A percentile compares a stretch with the other conserved stretches of the same genome.
Evolutionary conservation across 2,888 invertebrate species (phyloP).

Genomic region (Drosophila falleni): DNA sequence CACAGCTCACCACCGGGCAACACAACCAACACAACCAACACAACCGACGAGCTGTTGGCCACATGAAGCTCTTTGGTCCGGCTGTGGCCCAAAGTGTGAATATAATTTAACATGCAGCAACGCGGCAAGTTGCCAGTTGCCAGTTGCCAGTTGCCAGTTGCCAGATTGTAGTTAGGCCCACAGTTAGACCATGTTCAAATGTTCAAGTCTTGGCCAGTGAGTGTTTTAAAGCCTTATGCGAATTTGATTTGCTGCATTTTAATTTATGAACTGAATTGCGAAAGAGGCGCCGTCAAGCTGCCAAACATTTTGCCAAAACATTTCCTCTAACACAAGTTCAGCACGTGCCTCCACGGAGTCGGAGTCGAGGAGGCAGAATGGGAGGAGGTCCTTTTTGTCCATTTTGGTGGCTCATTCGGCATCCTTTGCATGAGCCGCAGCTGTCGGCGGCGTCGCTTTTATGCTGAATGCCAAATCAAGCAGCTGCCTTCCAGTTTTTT

Average conservation of each 20-base stretch:
- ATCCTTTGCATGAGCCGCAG: constrained; percentile 59
- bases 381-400: constrained; percentile 10
- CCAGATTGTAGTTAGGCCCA: constrained; percentile 31
- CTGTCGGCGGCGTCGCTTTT: constrained; percentile 59
- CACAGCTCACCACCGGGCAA: not conserved
- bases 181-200: constrained; percentile 59
- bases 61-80: constrained; percentile 55
- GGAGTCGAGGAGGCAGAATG: not conserved
- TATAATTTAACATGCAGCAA: constrained; percentile 78
- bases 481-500: constrained; percentile 55
- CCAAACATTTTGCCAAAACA: constrained; percentile 70
- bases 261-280: constrained; percentile 78
- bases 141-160: constrained; percentile 21
- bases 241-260: constrained; percentile 83
- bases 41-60: constrained; percentile 24
- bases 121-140: constrained; percentile 45
- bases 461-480: constrained; percentile 76
- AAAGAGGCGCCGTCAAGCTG: constrained; percentile 64
- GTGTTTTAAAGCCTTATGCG: constrained; percentile 69
- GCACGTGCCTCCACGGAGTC: constrained; percentile 6
- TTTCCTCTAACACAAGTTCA: constrained; percentile 53
- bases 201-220: constrained; percentile 37
- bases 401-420: constrained; percentile 21
- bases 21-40: constrained; percentile 31
- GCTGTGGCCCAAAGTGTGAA: constrained; percentile 77